Base-by-base conservation (phyloP, 2,797 vertebrate species). In the Cirrhinus mrigala region DNA sequence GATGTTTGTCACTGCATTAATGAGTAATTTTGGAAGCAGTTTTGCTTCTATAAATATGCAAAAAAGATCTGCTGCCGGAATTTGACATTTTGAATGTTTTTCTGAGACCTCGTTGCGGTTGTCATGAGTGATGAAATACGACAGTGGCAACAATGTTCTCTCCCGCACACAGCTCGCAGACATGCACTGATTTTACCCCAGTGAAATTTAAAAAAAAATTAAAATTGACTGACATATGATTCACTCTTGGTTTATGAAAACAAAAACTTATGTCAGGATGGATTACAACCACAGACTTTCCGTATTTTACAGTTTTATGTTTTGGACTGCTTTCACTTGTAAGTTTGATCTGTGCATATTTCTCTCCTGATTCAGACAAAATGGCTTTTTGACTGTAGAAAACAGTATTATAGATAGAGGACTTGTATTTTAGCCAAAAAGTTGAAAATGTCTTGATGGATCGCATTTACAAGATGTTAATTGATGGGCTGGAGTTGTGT, bases 71-170 rank as follows among this genome's bases (percentile, higher is more conserved):
- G 16, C 8, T 20, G 24, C 71, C 29, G 48, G 27, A 75, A 22
- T 75, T 56, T 77, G 50, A 76, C 11, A 37, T 76, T 76, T 56
- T 37, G 20, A 76, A 74, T 74, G 20, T 76, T 56, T 75, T 77
- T 37, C 22, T n/a, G 11, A 15, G 29, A 54, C 18, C 52, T 76
- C 1, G 3, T 20, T n/a, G 50, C 18, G 5, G 29, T 40, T 58
- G 74, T 58, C 52, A 58, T 15, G 29, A 77, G 74, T 37, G 52
- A 76, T 3, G 2, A 56, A 76, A 54, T 37, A 27, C 10, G 6
- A 56, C 11, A 76, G 10, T 33, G 2, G 18, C 52, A 37, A 76
- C 52, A 37, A 76, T 37, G 18, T 56, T 76, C 11, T 22, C 12
- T 76, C 20, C 10, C 0, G 3, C 50, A 37, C 29, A 76, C 18